A percentile compares a stretch with the other conserved stretches of the same genome.
Conservation (phyloP, 2,888 invertebrate genomes). For the Trichogramma dendrolimi region DNA sequence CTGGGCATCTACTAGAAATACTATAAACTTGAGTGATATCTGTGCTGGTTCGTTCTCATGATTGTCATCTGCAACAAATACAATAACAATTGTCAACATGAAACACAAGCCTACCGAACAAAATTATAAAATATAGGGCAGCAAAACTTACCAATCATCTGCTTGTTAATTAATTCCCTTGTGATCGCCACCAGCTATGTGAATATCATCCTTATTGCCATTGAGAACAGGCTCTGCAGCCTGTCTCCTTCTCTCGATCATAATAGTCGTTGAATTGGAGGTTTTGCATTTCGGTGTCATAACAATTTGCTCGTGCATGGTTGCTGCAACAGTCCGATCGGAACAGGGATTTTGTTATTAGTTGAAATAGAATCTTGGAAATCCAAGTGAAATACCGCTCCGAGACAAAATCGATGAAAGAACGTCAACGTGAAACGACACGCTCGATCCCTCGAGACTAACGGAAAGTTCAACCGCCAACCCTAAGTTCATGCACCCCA, state of each 20-base stretch:
- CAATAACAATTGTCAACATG: neutral
- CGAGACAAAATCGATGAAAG: too few relatives aligned
- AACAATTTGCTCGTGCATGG: constrained; percentile 73
- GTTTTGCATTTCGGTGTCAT: constrained; percentile 95
- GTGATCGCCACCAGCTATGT: constrained; percentile 93
- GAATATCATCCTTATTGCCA: constrained; percentile 62
- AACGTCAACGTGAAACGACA: too few relatives aligned
- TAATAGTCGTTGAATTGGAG: constrained; percentile 78
- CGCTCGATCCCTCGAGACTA: too few relatives aligned
- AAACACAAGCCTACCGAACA: neutral
- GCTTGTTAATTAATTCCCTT: constrained; percentile 94
- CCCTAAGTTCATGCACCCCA: too few relatives aligned
- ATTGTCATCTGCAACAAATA: constrained; percentile 58
- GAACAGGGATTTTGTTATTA: too few relatives aligned
- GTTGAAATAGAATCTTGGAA: too few relatives aligned
- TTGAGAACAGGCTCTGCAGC: constrained; percentile 68
- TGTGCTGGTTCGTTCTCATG: constrained; percentile 71
- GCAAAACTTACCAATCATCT: constrained; percentile 53
- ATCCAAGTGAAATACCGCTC: too few relatives aligned
- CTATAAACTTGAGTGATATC: constrained; percentile 85
- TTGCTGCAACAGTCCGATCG: constrained; percentile 28
- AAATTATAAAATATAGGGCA: neutral
- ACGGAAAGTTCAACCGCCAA: too few relatives aligned
- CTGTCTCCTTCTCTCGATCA: constrained; percentile 72
- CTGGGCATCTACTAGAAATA: constrained; percentile 85